A percentile compares a stretch with the other conserved stretches of the same genome.
Evolutionary conservation across 2,113 vertebrate species (phyloP).

Genomic region (Spheniscus mendiculus): DNA sequence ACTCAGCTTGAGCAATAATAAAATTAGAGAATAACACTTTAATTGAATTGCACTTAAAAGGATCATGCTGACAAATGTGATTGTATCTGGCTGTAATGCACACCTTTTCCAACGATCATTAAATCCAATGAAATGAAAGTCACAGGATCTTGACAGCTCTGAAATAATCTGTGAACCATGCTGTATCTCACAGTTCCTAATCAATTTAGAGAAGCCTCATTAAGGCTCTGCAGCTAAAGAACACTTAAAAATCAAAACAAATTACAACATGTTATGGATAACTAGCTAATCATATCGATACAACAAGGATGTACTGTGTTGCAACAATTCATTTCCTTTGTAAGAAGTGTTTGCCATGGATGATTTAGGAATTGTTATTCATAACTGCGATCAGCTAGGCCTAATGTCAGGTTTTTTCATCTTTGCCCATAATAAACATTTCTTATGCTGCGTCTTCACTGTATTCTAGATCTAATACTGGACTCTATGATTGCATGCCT

Average conservation of each 20-base stretch:
- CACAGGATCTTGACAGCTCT: slow-evolving; percentile 84
- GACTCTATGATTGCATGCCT: not conserved
- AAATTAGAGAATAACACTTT: slow-evolving; percentile 95
- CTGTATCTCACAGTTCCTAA: slow-evolving; percentile 82
- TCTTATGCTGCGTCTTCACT: slow-evolving; percentile 22
- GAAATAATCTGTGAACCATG: slow-evolving; percentile 86
- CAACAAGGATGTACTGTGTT: slow-evolving; percentile 73
- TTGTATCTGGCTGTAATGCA: slow-evolving; percentile 91
- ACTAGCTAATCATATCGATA: slow-evolving; percentile 81
- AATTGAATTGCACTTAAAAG: slow-evolving; percentile 99
- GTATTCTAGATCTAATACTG: not conserved
- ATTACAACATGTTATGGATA: slow-evolving; percentile 80
- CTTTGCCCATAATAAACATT: slow-evolving; percentile 45
- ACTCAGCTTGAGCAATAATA: slow-evolving; percentile 85
- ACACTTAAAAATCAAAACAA: slow-evolving; percentile 87
- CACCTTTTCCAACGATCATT: slow-evolving; percentile 86
- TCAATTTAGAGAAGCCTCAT: slow-evolving; percentile 88
- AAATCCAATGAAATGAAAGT: slow-evolving; percentile 95
- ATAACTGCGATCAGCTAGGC: slow-evolving; percentile 48
- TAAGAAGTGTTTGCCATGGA: slow-evolving; percentile 65
- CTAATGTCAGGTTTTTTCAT: slow-evolving; percentile 54
- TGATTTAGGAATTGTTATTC: slow-evolving; percentile 77
- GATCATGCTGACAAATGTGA: slow-evolving; percentile 96
- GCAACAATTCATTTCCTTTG: slow-evolving; percentile 74
- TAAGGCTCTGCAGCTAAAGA: slow-evolving; percentile 78